Evolutionary conservation across 2,888 invertebrate genomes (phyloP).

Genomic region (Cheilosia variabilis): DNA sequence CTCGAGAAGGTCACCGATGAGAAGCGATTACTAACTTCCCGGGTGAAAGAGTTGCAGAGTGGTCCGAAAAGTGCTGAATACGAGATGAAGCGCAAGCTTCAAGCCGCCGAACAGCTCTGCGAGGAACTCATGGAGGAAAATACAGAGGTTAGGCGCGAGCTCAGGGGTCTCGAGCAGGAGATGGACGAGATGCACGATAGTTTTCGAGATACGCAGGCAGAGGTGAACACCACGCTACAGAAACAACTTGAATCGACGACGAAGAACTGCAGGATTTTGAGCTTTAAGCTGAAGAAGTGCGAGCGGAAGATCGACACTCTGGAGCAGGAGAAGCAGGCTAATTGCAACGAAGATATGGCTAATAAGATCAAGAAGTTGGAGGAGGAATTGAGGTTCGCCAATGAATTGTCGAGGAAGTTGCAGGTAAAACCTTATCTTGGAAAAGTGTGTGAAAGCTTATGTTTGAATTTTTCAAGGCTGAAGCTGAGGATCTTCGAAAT

Average conservation of each 20-base stretch:
- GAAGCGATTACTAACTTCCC: conserved; percentile 89
- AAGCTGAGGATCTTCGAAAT: conserved; percentile 82
- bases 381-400: conserved; percentile 92
- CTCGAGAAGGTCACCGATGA: conserved; percentile 92
- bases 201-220: conserved; percentile 98
- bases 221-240: conserved; percentile 96
- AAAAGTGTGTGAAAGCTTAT: not conserved
- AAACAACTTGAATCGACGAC: conserved; percentile 98
- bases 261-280: conserved; percentile 98
- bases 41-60: conserved; percentile 90
- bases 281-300: conserved; percentile 98
- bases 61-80: conserved; percentile 84
- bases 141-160: conserved; percentile 96
- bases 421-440: conserved; percentile 84
- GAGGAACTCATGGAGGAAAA: conserved; percentile 98
- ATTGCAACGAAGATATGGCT: conserved; percentile 86
- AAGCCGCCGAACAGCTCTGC: conserved; percentile 95
- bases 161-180: conserved; percentile 96
- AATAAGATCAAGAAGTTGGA: conserved; percentile 92
- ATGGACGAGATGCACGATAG: conserved; percentile 99
- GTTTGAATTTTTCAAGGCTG: conserved; percentile 77
- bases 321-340: conserved; percentile 91
- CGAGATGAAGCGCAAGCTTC: conserved; percentile 91
- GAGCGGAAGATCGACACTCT: conserved; percentile 94
- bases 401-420: conserved; percentile 88